A percentile compares a stretch with the other conserved stretches of the same genome.
Evolutionary conservation across 2,888 invertebrate species (phyloP).

Genomic region (Chouioia cunea): DNA sequence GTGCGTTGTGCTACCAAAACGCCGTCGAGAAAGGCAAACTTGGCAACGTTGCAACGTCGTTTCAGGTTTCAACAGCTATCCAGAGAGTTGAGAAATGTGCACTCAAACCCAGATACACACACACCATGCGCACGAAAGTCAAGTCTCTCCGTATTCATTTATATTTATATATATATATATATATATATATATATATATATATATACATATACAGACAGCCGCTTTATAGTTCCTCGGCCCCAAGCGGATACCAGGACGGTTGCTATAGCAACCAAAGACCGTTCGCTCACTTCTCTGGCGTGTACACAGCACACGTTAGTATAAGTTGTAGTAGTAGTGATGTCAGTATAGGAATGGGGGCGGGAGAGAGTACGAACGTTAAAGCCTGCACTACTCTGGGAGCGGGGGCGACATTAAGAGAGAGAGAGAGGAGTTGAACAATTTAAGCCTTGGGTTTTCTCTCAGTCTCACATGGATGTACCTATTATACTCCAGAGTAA

Average conservation of each 20-base stretch:
- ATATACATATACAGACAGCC: not conserved
- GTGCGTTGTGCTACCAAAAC: not conserved
- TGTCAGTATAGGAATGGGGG: constrained; percentile 26
- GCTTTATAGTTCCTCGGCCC: constrained; percentile 29
- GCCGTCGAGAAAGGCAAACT: constrained; percentile 9
- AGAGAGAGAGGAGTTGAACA: not conserved
- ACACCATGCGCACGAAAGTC: not conserved
- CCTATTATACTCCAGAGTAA: constrained; percentile 16
- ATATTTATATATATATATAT: not conserved
- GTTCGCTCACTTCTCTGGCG: constrained; percentile 5
- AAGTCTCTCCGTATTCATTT: not conserved
- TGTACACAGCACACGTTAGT: constrained; percentile 6
- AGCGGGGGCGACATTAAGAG: constrained; percentile 27
- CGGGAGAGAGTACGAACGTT: not conserved
- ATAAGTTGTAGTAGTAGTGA: constrained; percentile 24
- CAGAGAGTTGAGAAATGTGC: constrained; percentile 45
- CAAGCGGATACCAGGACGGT: constrained; percentile 42
- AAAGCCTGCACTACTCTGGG: not conserved
- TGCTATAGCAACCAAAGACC: constrained; percentile 45
- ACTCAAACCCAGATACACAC: constrained; percentile 13
- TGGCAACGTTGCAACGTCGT: constrained; percentile 37
- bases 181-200: not conserved
- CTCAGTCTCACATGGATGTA: constrained; percentile 32
- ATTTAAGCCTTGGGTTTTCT: constrained; percentile 37
- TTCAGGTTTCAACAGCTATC: constrained; percentile 45